phyloP scores from a whole-genome alignment of 2,113 vertebrate genomes.

The Misgurnus mizolepis region DNA sequence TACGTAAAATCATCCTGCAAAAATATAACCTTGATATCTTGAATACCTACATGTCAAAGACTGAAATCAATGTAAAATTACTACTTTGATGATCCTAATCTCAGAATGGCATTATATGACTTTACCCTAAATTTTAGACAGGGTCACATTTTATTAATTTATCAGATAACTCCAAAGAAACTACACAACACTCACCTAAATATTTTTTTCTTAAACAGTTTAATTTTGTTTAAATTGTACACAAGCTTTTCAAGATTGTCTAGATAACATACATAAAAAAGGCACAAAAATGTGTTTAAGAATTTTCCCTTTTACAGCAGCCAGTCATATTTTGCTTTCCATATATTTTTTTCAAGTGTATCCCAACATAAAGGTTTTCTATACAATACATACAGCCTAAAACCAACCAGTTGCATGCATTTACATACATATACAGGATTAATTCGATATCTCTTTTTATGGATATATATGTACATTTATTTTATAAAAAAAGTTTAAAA shows the following conservation, averaged over 20 bases:
- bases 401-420: slow-evolving; percentile 82
- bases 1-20: too few relatives aligned
- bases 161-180: not conserved
- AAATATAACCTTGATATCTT: too few relatives aligned
- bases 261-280: slow-evolving; percentile 93
- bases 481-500: slow-evolving; percentile 71
- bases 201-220: slow-evolving; percentile 74
- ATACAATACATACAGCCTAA: slow-evolving; percentile 73
- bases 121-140: too few relatives aligned
- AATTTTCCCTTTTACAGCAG: slow-evolving; percentile 77
- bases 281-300: slow-evolving; percentile 97
- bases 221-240: slow-evolving; percentile 92
- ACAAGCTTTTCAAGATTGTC: slow-evolving; percentile 95
- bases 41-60: too few relatives aligned
- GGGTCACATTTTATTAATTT: too few relatives aligned
- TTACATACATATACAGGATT: slow-evolving; percentile 62
- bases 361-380: slow-evolving; percentile 85
- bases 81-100: too few relatives aligned
- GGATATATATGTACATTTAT: slow-evolving; percentile 60
- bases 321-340: slow-evolving; percentile 66
- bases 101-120: too few relatives aligned
- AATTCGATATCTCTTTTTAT: slow-evolving; percentile 62
- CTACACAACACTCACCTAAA: not conserved
- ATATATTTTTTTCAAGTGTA: slow-evolving; percentile 85
- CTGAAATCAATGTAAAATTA: too few relatives aligned